Evolutionary conservation across 2,797 vertebrate species (phyloP).

Genomic region (Echiichthys vipera): DNA sequence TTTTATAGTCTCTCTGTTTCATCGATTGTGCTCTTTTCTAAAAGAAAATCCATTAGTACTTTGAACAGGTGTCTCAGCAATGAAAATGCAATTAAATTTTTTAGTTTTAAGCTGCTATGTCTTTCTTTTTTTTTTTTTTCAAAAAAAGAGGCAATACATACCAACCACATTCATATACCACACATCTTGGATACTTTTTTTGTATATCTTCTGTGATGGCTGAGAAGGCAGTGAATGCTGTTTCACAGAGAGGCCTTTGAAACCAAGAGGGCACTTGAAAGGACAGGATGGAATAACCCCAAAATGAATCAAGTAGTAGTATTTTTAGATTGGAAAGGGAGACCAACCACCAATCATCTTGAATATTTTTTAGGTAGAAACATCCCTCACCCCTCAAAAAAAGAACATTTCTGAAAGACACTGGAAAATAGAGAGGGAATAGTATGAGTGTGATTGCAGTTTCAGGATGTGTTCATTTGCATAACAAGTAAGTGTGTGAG

Average conservation of each 20-base stretch:
- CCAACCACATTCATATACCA: slow-evolving; percentile 83
- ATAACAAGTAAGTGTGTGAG: background rate
- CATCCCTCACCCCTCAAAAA: background rate
- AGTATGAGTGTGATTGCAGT: background rate
- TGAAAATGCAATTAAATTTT: slow-evolving; percentile 8
- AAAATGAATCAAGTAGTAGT: slow-evolving; percentile 9
- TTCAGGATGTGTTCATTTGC: background rate
- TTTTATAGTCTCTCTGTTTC: background rate
- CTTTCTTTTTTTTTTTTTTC: too few relatives aligned
- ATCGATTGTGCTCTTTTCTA: background rate
- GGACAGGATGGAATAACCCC: background rate
- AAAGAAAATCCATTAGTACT: slow-evolving; percentile 26
- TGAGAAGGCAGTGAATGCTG: slow-evolving; percentile 14
- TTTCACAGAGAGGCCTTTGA: slow-evolving; percentile 8
- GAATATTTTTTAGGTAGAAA: slow-evolving; percentile 10
- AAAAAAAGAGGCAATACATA: slow-evolving; percentile 53
- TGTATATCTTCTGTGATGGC: slow-evolving; percentile 74
- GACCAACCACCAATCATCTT: slow-evolving; percentile 28
- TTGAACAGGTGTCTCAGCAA: background rate
- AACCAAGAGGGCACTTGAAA: slow-evolving; percentile 3
- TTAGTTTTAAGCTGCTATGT: background rate
- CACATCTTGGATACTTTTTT: slow-evolving; percentile 61
- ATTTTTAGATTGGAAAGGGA: slow-evolving; percentile 11
- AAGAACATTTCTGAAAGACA: background rate
- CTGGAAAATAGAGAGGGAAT: slow-evolving; percentile 6